These are phyloP conservation scores for Eupithecia vulgata DNA, from an alignment of 2,888 invertebrate species.

Conservation along the genomic window DNA sequence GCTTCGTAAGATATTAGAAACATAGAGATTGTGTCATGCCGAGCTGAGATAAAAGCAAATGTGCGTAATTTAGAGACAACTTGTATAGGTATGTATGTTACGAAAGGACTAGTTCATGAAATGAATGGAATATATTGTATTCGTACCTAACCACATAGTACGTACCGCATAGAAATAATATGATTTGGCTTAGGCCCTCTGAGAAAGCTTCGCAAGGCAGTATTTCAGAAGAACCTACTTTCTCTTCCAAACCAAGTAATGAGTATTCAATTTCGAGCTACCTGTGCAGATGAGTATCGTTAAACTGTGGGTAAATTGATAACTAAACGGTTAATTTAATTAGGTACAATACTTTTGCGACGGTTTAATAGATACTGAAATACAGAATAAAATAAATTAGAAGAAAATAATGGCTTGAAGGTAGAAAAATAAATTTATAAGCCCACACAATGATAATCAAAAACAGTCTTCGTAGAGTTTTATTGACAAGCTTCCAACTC, in stretches of 20 bases:
- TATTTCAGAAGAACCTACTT: conserved; percentile 31
- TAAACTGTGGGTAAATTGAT: conserved; percentile 5
- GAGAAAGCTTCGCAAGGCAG: conserved; percentile 23
- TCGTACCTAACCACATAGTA: conserved; percentile 4
- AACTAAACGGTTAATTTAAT: conserved; percentile 2
- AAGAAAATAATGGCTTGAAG: background rate
- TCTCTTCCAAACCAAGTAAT: conserved; percentile 23
- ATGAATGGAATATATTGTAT: conserved; percentile 27
- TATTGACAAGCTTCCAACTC: background rate
- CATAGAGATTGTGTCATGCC: conserved; percentile 34
- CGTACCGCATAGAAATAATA: background rate
- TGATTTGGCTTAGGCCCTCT: conserved; percentile 24
- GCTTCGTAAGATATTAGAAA: conserved; percentile 29
- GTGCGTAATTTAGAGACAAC: conserved; percentile 11
- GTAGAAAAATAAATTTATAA: background rate
- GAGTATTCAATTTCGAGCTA: conserved; percentile 13
- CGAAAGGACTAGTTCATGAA: conserved; percentile 17
- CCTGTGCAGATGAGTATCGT: conserved; percentile 5
- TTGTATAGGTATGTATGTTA: conserved; percentile 11
- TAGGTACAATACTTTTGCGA: background rate
- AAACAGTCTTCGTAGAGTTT: background rate
- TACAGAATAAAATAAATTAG: background rate
- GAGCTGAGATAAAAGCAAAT: conserved; percentile 19
- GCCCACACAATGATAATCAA: background rate
- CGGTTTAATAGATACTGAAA: background rate